phyloP scores from a whole-genome alignment of 2,888 invertebrate genomes.

The Cremastinae sp. region DNA sequence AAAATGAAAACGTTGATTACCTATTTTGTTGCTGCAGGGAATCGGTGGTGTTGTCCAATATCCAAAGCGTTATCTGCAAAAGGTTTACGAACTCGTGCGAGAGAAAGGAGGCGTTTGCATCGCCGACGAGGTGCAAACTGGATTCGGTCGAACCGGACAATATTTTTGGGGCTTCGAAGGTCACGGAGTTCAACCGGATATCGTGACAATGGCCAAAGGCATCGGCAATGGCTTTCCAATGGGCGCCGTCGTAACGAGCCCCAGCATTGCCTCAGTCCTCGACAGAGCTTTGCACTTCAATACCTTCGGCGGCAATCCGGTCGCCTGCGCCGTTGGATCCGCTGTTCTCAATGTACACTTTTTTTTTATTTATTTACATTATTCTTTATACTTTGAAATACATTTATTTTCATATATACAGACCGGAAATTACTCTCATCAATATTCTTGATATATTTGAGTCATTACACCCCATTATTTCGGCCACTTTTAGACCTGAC shows the following conservation, averaged over 20 bases:
- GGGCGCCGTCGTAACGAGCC: slow-evolving; percentile 96
- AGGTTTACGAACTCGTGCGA: slow-evolving; percentile 89
- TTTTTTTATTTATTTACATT: neutral
- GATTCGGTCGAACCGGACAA: slow-evolving; percentile 96
- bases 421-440: neutral
- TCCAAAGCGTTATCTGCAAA: slow-evolving; percentile 92
- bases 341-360: slow-evolving; percentile 93
- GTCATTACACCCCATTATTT: no score
- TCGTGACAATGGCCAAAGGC: slow-evolving; percentile 97
- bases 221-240: slow-evolving; percentile 98
- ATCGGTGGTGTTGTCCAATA: slow-evolving; percentile 97
- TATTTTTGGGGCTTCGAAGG: slow-evolving; percentile 98
- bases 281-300: slow-evolving; percentile 92
- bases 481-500: no score
- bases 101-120: slow-evolving; percentile 93
- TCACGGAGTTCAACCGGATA: slow-evolving; percentile 94
- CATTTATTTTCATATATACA: neutral
- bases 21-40: slow-evolving; percentile 81
- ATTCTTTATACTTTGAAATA: slow-evolving; percentile 4
- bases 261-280: slow-evolving; percentile 91
- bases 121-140: slow-evolving; percentile 98
- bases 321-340: slow-evolving; percentile 93
- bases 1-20: neutral
- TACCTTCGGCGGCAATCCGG: slow-evolving; percentile 97
- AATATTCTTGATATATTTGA: no score